phyloP scores from a whole-genome alignment of 2,113 vertebrate species.

The Corythornis cristatus region DNA sequence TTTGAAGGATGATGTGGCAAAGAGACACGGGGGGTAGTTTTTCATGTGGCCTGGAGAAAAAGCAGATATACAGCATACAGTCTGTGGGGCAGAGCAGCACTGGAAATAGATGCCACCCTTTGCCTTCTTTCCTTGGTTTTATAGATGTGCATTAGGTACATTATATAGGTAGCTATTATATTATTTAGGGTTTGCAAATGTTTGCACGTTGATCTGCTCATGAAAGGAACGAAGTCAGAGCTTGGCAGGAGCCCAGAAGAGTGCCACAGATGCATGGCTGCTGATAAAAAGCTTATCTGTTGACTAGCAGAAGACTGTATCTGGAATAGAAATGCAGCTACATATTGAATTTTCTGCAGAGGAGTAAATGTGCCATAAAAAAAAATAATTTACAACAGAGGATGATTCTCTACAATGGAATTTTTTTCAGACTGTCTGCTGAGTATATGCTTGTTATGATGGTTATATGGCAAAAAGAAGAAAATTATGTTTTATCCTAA shows the following conservation, averaged over 20 bases:
- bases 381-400: background rate
- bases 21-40: background rate
- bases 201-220: constrained; percentile 27
- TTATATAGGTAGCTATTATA: background rate
- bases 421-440: constrained; percentile 5
- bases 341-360: constrained; percentile 27
- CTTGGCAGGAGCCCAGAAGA: constrained; percentile 38
- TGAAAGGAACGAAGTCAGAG: background rate
- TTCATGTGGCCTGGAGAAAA: background rate
- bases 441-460: background rate
- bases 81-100: background rate
- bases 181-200: constrained; percentile 31
- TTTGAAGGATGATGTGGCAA: background rate
- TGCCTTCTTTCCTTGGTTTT: background rate
- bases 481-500: background rate
- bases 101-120: background rate
- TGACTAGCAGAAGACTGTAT: constrained; percentile 42
- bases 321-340: constrained; percentile 20
- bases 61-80: background rate
- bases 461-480: background rate
- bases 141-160: background rate
- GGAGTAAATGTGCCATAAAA: constrained; percentile 25
- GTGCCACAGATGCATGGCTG: constrained; percentile 7
- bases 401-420: background rate
- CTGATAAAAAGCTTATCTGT: constrained; percentile 62